phyloP scores from a whole-genome alignment of 2,113 vertebrate genomes.

The Platichthys flesus region DNA sequence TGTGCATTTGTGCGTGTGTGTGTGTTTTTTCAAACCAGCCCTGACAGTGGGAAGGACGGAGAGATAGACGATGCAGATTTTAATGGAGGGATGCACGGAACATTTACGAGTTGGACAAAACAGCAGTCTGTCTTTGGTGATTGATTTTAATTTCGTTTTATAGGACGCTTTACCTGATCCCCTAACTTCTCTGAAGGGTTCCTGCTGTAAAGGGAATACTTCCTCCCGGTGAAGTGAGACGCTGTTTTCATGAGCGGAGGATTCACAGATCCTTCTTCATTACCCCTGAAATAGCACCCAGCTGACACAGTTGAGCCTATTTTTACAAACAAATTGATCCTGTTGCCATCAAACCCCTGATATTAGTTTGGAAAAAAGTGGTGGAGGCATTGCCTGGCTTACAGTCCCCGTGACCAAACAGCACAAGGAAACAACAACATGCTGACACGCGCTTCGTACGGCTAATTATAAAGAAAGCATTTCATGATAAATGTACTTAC shows the following conservation, averaged over 20 bases:
- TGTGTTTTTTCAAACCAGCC: slow-evolving; percentile 9
- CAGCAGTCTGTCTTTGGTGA: slow-evolving; percentile 21
- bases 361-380: slow-evolving; percentile 33
- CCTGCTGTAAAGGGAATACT: slow-evolving; percentile 9
- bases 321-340: slow-evolving; percentile 58
- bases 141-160: slow-evolving; percentile 58
- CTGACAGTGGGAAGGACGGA: slow-evolving; percentile 33
- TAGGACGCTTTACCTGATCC: slow-evolving; percentile 28
- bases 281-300: slow-evolving; percentile 35
- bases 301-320: slow-evolving; percentile 18
- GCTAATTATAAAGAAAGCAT: slow-evolving; percentile 68
- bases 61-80: slow-evolving; percentile 17
- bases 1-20: background rate
- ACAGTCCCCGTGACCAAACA: slow-evolving; percentile 26
- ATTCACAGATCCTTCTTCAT: slow-evolving; percentile 50
- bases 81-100: slow-evolving; percentile 15
- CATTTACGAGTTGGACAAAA: background rate
- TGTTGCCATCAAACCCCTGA: slow-evolving; percentile 45
- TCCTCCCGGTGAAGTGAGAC: slow-evolving; percentile 4
- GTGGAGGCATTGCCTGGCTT: slow-evolving; percentile 1
- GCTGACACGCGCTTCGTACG: slow-evolving; percentile 48
- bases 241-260: slow-evolving; percentile 23
- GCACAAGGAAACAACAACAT: slow-evolving; percentile 47
- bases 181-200: slow-evolving; percentile 17
- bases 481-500: slow-evolving; percentile 64